Evolutionary conservation across 2,888 invertebrate genomes (phyloP), one percentile per base, ranked within the genome.

Genomic region (Polyploca ridens): DNA sequence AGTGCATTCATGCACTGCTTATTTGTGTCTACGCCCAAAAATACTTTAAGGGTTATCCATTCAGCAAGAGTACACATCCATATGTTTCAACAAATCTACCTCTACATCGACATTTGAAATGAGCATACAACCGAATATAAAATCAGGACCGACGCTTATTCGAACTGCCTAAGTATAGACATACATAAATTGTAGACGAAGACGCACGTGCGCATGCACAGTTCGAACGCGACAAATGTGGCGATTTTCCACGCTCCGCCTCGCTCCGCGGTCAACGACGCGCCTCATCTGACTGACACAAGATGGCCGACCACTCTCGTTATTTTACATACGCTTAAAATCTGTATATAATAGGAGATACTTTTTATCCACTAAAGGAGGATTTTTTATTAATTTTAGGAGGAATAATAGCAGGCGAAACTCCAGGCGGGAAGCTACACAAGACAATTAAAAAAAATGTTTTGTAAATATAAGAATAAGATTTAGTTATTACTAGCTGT

Each of bases 221-320:
- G 54, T n/a, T 54, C 19, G 54, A n/a, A 54, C 54, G 16, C 54
- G 65, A 65, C 49, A 64, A 64, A 49, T 62, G 58, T 63, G 54
- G 27, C 44, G 64, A 75, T 76, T 75, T 72, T 76, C 70, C 66
- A 70, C 74, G 75, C 70, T 70, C 62, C 63, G 71, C 70, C 66
- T 69, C 74, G 75, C 70, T 70, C 62, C 63, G 71, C 74, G 68
- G 71, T 74, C 76, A 73, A 73, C 71, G 72, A 66, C 73, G 64
- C 62, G 62, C 63, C 33, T 66, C 68, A 67, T 66, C 68, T 69
- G 67, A 63, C 19, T 54, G 19, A 54, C n/a, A 54, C 72, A 73
- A 73, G 66, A 73, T 77, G 73, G 72, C 74, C 65, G 69, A 64
- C 71, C 54, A 62, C 64, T 63, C 44, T 7, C 19, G 7, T 41